Conservation (phyloP, 2,888 invertebrate genomes). For the Epiblema foenella region DNA sequence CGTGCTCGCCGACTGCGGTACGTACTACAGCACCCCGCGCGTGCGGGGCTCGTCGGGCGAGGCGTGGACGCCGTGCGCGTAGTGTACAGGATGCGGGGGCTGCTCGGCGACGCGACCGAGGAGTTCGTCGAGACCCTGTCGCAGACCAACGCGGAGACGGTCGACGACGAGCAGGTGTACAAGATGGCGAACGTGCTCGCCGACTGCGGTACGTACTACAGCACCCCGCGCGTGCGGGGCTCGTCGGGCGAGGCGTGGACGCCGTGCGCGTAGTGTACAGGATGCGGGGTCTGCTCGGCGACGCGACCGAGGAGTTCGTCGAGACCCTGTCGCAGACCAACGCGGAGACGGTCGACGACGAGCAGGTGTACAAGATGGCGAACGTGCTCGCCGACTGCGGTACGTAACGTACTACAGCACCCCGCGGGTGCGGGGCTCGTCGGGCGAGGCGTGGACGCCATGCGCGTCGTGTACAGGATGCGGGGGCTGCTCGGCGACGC, state of each 20-base stretch:
- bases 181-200: conserved; percentile 81
- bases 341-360: conserved; percentile 95
- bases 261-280: no score
- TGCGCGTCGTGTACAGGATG: no score
- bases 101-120: conserved; percentile 99
- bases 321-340: conserved; percentile 94
- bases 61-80: conserved; percentile 98
- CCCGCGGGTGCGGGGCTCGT: no score
- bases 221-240: conserved; percentile 65
- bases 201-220: conserved; percentile 69
- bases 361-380: conserved; percentile 91
- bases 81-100: conserved; percentile 98
- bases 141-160: conserved; percentile 91
- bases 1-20: conserved; percentile 79
- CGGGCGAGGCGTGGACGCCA: no score
- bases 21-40: conserved; percentile 43
- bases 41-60: conserved; percentile 90
- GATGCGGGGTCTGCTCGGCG: conserved; percentile 98
- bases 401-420: no score
- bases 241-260: no score
- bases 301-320: conserved; percentile 99
- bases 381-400: conserved; percentile 81
- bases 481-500: conserved; percentile 99
- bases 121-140: conserved; percentile 98
- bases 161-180: conserved; percentile 98